Evolutionary conservation across 2,888 invertebrate genomes (phyloP).

Genomic region (Philereme vetulata): DNA sequence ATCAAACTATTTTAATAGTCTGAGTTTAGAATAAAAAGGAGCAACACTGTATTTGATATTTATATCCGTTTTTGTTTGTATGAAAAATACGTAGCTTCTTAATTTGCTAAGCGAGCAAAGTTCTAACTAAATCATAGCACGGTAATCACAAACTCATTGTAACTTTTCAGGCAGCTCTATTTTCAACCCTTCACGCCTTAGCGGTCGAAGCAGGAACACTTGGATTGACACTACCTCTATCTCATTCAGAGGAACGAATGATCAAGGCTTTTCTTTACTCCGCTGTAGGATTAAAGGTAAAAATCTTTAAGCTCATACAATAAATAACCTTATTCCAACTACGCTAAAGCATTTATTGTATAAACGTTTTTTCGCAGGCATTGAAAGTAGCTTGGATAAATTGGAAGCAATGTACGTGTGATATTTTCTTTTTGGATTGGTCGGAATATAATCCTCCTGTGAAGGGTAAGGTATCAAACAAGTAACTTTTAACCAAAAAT

Average conservation of each 20-base stretch:
- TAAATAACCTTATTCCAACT: neutral
- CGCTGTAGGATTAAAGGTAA: slow-evolving; percentile 63
- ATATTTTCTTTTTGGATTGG: slow-evolving; percentile 74
- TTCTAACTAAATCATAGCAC: too few relatives aligned
- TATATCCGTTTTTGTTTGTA: neutral
- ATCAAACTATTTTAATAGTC: too few relatives aligned
- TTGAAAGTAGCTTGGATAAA: slow-evolving; percentile 57
- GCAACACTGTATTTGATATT: too few relatives aligned
- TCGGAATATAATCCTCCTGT: slow-evolving; percentile 62
- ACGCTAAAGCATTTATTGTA: neutral
- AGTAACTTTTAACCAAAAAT: too few relatives aligned
- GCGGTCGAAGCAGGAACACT: slow-evolving; percentile 69
- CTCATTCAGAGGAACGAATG: slow-evolving; percentile 57
- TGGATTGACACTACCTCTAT: slow-evolving; percentile 64
- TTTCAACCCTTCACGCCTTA: slow-evolving; percentile 67
- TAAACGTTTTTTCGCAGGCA: slow-evolving; percentile 17
- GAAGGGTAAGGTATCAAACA: slow-evolving; percentile 51
- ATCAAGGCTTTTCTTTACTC: slow-evolving; percentile 59
- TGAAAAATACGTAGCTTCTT: too few relatives aligned
- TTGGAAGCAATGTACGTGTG: slow-evolving; percentile 66
- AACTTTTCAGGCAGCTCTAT: slow-evolving; percentile 56
- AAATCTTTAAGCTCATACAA: neutral
- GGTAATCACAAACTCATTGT: too few relatives aligned
- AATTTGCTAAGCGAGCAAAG: too few relatives aligned
- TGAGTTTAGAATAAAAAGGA: too few relatives aligned